These are phyloP conservation scores for Typhlichthys eigenmanni DNA, from an alignment of 2,797 vertebrate species.

Conservation along the genomic window DNA sequence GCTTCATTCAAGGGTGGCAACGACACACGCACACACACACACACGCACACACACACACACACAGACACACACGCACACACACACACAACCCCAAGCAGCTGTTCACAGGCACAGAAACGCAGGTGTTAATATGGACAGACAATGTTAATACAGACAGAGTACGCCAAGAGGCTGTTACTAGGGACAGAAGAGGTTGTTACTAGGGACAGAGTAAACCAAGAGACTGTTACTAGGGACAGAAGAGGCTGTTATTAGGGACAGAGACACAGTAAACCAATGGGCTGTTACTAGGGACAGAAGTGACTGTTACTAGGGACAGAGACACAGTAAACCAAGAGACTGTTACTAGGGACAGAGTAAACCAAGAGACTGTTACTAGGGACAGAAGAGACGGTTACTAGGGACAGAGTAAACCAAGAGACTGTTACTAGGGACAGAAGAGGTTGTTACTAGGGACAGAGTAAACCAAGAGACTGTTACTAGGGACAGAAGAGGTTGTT, in stretches of 20 bases:
- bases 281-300: too few species aligned
- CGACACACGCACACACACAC: conserved; percentile 48
- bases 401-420: background rate
- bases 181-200: background rate
- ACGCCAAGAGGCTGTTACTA: background rate
- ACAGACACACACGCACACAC: background rate
- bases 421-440: background rate
- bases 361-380: background rate
- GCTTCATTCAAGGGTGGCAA: conserved; percentile 39
- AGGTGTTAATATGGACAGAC: too few species aligned
- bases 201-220: background rate
- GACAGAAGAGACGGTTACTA: background rate
- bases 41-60: conserved; percentile 4
- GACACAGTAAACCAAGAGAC: background rate
- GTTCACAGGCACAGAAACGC: too few species aligned
- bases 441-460: background rate
- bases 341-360: conserved; percentile 9
- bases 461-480: background rate
- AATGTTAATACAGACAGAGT: background rate
- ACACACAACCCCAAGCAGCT: conserved; percentile 50
- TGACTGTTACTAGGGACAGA: too few species aligned
- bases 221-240: background rate
- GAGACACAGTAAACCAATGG: background rate
- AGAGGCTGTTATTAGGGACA: background rate
- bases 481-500: background rate